Percentiles rank a stretch among this genome's conserved stretches.
Conservation (phyloP, 2,113 vertebrate genomes). For the Eulemur macaco region DNA sequence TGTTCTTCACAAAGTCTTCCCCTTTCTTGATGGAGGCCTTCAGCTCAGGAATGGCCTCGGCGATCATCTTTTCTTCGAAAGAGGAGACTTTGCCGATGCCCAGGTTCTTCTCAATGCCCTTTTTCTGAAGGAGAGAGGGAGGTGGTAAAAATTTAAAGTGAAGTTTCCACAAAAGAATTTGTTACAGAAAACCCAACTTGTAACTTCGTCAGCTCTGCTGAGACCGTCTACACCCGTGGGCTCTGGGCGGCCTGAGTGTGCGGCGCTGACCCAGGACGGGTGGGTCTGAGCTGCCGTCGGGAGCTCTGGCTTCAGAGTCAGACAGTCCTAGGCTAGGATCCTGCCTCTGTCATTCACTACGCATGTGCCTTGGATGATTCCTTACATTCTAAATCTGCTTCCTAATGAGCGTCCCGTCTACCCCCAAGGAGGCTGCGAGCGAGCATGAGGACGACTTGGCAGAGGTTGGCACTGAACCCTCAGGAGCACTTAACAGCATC, state of each 20-base stretch:
- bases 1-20: conserved; percentile 94
- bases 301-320: neutral
- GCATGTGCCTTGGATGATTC: fast-evolving
- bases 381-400: neutral
- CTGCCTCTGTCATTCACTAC: fast-evolving
- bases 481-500: neutral
- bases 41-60: conserved; percentile 91
- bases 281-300: fast-evolving
- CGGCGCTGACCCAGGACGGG: fast-evolving
- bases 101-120: conserved; percentile 97
- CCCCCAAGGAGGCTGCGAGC: neutral
- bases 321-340: neutral
- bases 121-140: conserved; percentile 86
- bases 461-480: neutral
- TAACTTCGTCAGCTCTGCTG: neutral
- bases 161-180: neutral
- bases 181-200: neutral
- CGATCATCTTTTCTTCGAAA: conserved; percentile 96
- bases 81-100: conserved; percentile 93
- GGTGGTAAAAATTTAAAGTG: conserved; percentile 15
- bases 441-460: neutral
- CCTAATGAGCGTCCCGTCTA: fast-evolving
- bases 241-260: neutral
- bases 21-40: conserved; percentile 98
- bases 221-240: fast-evolving